Base-by-base conservation (phyloP, 2,113 vertebrate species). In the Gymnogyps californianus region DNA sequence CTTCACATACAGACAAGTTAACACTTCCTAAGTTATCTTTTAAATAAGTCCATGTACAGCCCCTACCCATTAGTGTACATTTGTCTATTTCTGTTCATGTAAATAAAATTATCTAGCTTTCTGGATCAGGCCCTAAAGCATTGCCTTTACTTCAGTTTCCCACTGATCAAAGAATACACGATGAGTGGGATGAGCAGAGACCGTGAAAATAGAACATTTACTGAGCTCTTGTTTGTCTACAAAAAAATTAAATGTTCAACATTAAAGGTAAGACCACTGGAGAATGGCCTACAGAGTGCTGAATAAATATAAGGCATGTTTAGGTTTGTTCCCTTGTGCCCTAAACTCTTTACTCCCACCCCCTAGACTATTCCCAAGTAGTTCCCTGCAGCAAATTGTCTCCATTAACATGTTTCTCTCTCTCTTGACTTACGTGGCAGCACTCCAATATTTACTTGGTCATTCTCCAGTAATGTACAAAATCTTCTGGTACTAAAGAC, bases 381-480 rank as follows among this genome's bases (percentile, higher is more conserved):
- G 67, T 64, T 92, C 95, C 85, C 90, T 91, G 49, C 44, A 92
- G 90, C 86, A 95, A 94, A 82, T 57, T 92, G 40, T 71, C 76
- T 93, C 83, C 7, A 2, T 46, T 92, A 95, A 67, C 24, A 49
- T 47, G 64, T 87, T 95, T 95, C 46, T 83, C 19, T 87, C 49
- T 88, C 76, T 91, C 82, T 85, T 83, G 38, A 67, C 47, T 93
- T 75, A 75, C 13, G 40, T 87, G 95, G 89, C 92, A 90, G 34
- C 22, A 22, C 44, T 96, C 90, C 92, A 93, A 22, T 89, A 87
- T 96, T 91, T 93, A 82, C 78, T 93, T 71, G 89, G 74, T 96
- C 92, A 91, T 72, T 84, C 90, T 98, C 89, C 89, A 95, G 66
- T 71, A 94, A 38, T 76, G 24, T 49, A 36, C 26, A 95, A 52